Percentiles rank a stretch among this genome's conserved stretches.
These are phyloP conservation scores for Planiliza haematocheilus DNA, from an alignment of 2,113 vertebrate genomes.

Conservation along the genomic window DNA sequence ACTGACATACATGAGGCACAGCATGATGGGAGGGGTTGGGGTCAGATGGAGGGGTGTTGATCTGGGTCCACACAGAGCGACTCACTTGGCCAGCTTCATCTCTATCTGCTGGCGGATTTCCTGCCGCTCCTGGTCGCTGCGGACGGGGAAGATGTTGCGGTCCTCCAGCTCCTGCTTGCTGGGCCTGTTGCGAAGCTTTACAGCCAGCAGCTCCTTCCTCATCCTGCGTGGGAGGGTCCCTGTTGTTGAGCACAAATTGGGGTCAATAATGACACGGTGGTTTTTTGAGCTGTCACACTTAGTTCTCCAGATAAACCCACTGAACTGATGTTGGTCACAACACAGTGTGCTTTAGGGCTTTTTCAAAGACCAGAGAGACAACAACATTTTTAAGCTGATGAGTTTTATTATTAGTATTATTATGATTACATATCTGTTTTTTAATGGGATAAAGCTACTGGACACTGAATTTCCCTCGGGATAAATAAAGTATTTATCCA, in stretches of 20 bases:
- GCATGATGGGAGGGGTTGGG: constrained; percentile 19
- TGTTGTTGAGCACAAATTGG: constrained; percentile 59
- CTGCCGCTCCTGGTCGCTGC: constrained; percentile 94
- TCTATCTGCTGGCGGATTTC: constrained; percentile 98
- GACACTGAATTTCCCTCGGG: too few species aligned
- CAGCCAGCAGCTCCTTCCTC: constrained; percentile 94
- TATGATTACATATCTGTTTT: too few species aligned
- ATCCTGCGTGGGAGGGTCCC: constrained; percentile 94
- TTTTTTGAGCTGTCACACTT: constrained; percentile 1
- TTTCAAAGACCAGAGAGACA: too few species aligned
- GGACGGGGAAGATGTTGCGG: constrained; percentile 95
- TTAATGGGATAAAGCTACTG: too few species aligned
- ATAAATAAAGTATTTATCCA: too few species aligned
- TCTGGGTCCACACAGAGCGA: constrained; percentile 59
- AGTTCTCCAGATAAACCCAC: constrained; percentile 21
- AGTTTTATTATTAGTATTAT: too few species aligned
- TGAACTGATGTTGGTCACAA: constrained; percentile 20
- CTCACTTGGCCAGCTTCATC: constrained; percentile 97
- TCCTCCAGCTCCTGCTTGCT: constrained; percentile 97
- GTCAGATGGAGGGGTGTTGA: constrained; percentile 15
- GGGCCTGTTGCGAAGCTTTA: constrained; percentile 94
- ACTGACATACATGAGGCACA: constrained; percentile 51
- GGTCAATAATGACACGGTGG: constrained; percentile 19
- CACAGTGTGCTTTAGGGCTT: too few species aligned
- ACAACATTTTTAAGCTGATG: too few species aligned